Conservation (phyloP, 2,113 vertebrate genomes). For the Calypte anna region DNA sequence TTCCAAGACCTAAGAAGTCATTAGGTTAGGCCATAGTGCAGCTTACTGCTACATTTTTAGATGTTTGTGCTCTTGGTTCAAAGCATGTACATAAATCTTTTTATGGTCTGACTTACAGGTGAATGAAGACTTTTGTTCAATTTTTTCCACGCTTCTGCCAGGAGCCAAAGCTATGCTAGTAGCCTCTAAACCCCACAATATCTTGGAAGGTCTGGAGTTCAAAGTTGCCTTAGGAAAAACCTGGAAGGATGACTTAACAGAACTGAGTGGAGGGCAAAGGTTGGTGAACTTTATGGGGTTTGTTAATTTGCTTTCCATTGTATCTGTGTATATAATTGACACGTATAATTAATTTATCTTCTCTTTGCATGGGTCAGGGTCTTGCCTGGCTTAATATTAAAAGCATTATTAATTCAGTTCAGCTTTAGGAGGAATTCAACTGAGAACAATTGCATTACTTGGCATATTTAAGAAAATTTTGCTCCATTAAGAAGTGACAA, state of each 20-base stretch:
- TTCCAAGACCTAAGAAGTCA: background rate
- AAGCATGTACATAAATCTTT: background rate
- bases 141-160: constrained; percentile 92
- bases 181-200: constrained; percentile 76
- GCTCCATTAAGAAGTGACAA: background rate
- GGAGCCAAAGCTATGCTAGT: constrained; percentile 88
- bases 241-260: constrained; percentile 97
- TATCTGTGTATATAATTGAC: background rate
- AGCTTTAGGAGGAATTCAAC: background rate
- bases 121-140: constrained; percentile 93
- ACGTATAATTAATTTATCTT: background rate
- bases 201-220: constrained; percentile 89
- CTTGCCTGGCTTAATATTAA: background rate
- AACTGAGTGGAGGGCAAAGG: constrained; percentile 97
- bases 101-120: constrained; percentile 78
- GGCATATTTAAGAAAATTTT: background rate
- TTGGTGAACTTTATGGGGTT: constrained; percentile 19
- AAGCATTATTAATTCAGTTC: background rate
- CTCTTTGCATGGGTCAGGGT: background rate
- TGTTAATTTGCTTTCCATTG: background rate
- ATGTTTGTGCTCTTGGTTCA: background rate
- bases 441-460: background rate
- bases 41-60: background rate
- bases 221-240: constrained; percentile 92
- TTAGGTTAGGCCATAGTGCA: rapidly evolving